Evolutionary conservation across 2,797 vertebrate species (phyloP), one percentile per base, ranked within the genome.

Genomic region (Glossophaga mutica): DNA sequence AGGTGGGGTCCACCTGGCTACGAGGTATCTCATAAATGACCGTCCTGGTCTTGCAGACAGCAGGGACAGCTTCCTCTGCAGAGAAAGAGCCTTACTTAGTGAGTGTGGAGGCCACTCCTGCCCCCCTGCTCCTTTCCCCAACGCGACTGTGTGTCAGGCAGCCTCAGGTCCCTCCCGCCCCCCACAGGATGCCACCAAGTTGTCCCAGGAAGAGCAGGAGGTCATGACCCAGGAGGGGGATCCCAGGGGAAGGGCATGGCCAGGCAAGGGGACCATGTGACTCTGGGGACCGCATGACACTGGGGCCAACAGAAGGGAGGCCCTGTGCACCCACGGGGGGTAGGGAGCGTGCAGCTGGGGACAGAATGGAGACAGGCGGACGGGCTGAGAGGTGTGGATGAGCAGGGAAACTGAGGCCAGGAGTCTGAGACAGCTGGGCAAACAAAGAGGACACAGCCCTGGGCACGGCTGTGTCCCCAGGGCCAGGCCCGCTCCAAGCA

Each of bases 21-120:
- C 99, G 99, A 96, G 99, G 99, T 97, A 99, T 99, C 99, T 99
- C 99, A 0, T 99, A 99, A 95, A 99, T 99, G 95, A 99, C 98
- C 3, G 99, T 99, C 87, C 99, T 98, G 18, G 99, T 99, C 98
- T 99, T 99, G 97, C 99, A 99, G 96, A 98, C 98, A 0, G 99
- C 99, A 0, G 99, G 99, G 95, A 99, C 97, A 52, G 99, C 99
- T 97, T 99, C 99, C 97, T 99, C 99, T 98, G 98, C 0, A 22
- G 96, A 90, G 68, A 93, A 84, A 93, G 67, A 83, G 67, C 39
- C 68, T 37, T 44, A 46, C 68, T 37, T 44, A 46, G 39, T 42
- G 86, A 70, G 71, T 7, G 32, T 57, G 16, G 55, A 14, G 86
- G 39, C 50, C 76, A 14, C 3, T 14, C n/a, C n/a, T 29, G 24